Conservation (phyloP, 2,797 vertebrate genomes). For the Melanotaenia maccullochi region DNA sequence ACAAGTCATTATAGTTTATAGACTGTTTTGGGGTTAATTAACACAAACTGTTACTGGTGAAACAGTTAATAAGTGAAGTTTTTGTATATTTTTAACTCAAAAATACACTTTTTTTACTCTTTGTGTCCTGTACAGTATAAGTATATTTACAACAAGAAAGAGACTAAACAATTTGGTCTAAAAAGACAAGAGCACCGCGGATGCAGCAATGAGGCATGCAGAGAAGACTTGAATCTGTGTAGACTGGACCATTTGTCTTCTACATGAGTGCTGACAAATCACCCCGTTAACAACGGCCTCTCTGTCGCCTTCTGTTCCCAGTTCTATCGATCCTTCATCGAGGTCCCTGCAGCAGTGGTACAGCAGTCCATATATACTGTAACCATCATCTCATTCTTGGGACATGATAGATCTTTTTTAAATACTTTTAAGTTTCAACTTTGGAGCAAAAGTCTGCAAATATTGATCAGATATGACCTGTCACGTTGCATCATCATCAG, state of each 20-base stretch:
- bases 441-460: slow-evolving; percentile 9
- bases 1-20: too few relatives aligned
- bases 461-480: slow-evolving; percentile 2
- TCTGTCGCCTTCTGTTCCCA: slow-evolving; percentile 47
- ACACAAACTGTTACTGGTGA: too few relatives aligned
- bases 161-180: background rate
- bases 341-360: slow-evolving; percentile 42
- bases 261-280: slow-evolving; percentile 70
- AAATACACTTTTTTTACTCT: too few relatives aligned
- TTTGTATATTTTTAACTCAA: too few relatives aligned
- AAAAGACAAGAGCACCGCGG: slow-evolving; percentile 18
- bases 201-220: slow-evolving; percentile 29
- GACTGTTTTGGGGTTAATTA: too few relatives aligned
- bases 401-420: slow-evolving; percentile 11
- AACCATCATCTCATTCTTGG: slow-evolving; percentile 37
- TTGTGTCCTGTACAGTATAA: too few relatives aligned
- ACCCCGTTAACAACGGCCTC: slow-evolving; percentile 59
- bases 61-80: too few relatives aligned
- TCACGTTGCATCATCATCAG: background rate
- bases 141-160: background rate
- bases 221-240: slow-evolving; percentile 39
- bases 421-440: slow-evolving; percentile 25
- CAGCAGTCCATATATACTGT: slow-evolving; percentile 35
- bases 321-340: slow-evolving; percentile 47
- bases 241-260: slow-evolving; percentile 76